Evolutionary conservation across 30 jellyfish, hydroid and myxozoan species (phyloP).

Genomic region (Sanderia malayensis): DNA sequence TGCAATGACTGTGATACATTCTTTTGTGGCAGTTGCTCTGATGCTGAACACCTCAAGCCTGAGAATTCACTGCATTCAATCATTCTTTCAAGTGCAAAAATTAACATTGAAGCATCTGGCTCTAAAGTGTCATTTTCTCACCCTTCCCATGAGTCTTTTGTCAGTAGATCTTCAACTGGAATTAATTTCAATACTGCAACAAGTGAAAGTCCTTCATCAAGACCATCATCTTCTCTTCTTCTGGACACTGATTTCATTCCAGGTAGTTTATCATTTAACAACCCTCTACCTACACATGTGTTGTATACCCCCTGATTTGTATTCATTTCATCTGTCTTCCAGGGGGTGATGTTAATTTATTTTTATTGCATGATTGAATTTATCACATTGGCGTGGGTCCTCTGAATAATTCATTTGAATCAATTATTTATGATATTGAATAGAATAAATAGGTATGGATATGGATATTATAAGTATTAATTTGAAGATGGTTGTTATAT

Average conservation of each 20-base stretch:
- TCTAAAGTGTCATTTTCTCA: not conserved
- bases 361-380: no score
- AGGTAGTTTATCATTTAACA: no score
- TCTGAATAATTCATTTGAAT: no score
- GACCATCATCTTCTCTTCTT: slow-evolving; percentile 47
- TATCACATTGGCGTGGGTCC: no score
- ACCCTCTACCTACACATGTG: no score
- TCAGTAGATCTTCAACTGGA: slow-evolving; percentile 19
- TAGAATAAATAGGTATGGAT: not conserved
- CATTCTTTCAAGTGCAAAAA: slow-evolving; percentile 37
- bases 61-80: slow-evolving; percentile 49
- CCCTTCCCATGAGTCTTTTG: not conserved
- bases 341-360: no score
- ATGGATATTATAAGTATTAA: no score
- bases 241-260: slow-evolving; percentile 43
- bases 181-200: not conserved
- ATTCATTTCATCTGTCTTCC: no score
- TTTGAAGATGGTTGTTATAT: not conserved
- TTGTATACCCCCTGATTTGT: no score
- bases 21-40: slow-evolving; percentile 71
- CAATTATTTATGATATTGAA: no score
- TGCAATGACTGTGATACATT: slow-evolving; percentile 59
- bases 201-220: not conserved
- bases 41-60: slow-evolving; percentile 54
- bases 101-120: not conserved